phyloP scores from a whole-genome alignment of 2,797 vertebrate species.

The Amniataba percoides region DNA sequence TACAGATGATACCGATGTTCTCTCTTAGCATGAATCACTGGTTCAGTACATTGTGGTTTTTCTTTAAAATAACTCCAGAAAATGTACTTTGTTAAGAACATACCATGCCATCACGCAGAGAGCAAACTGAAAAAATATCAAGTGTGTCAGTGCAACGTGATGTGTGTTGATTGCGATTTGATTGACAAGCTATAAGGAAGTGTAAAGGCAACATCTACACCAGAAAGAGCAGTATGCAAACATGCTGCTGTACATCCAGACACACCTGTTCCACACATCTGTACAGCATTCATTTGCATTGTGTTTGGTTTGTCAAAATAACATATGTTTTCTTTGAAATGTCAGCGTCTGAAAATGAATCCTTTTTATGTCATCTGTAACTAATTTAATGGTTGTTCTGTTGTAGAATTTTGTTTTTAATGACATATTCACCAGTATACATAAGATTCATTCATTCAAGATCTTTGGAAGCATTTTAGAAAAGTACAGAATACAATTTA shows the following conservation, averaged over 20 bases:
- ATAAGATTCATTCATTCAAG: neutral
- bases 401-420: neutral
- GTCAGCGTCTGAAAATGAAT: neutral
- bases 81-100: neutral
- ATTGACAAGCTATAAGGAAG: neutral
- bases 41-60: neutral
- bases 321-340: neutral
- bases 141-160: neutral
- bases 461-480: neutral
- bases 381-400: neutral
- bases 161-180: slow-evolving; percentile 1
- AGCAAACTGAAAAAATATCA: neutral
- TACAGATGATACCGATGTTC: neutral
- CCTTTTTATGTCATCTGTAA: neutral
- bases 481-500: neutral
- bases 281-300: neutral
- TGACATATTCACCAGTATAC: neutral
- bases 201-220: neutral
- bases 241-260: neutral
- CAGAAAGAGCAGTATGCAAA: slow-evolving; percentile 5
- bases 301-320: neutral
- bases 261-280: neutral
- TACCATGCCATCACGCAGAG: neutral
- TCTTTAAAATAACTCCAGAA: neutral
- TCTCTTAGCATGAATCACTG: neutral